phyloP scores from a whole-genome alignment of 2,113 vertebrate genomes.

The Todiramphus chloris region DNA sequence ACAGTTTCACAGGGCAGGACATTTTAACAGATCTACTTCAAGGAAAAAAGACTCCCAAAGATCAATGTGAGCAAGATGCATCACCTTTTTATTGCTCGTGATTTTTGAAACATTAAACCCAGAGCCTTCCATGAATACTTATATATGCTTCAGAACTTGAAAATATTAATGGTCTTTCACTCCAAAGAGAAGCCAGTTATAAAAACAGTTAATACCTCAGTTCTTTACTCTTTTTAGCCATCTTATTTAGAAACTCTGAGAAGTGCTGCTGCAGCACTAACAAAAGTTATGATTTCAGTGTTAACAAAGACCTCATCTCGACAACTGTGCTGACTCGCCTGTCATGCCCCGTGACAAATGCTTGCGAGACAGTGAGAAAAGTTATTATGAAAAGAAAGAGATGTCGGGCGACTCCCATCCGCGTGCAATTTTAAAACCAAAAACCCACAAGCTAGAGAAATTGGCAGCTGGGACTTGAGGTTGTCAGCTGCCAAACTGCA shows the following conservation, averaged over 20 bases:
- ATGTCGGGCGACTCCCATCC: background rate
- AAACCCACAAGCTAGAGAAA: background rate
- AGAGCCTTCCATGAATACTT: background rate
- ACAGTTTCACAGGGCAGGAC: background rate
- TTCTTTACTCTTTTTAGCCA: background rate
- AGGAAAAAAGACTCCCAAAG: background rate
- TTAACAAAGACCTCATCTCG: background rate
- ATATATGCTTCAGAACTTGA: background rate
- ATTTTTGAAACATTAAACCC: background rate
- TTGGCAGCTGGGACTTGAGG: background rate
- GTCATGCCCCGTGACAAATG: background rate
- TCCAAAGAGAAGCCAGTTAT: background rate
- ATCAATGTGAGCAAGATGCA: background rate
- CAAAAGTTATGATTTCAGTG: background rate
- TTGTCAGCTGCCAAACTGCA: slow-evolving; percentile 1
- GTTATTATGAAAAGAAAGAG: background rate
- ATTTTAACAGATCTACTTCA: background rate
- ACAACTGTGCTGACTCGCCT: background rate
- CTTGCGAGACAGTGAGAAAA: background rate
- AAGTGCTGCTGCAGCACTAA: too few relatives aligned
- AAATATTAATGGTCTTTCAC: background rate
- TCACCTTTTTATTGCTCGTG: background rate
- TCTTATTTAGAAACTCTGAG: background rate
- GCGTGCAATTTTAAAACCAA: background rate
- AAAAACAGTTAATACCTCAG: background rate